phyloP scores from a whole-genome alignment of 2,797 vertebrate species.

The Premnoplex brunnescens region DNA sequence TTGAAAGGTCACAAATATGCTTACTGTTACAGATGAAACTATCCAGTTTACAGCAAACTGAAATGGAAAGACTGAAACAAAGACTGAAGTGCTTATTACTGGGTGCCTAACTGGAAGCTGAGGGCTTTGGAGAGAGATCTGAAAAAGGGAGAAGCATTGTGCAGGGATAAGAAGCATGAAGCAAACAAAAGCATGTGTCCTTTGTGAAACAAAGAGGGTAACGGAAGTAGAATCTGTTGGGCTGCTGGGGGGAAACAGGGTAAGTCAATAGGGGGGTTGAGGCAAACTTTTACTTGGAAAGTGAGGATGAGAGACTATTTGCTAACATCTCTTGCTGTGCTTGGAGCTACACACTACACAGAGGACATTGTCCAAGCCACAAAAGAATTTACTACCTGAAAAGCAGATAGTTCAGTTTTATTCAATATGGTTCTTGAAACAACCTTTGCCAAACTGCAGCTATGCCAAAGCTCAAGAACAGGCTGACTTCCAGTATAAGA shows the following conservation, averaged over 20 bases:
- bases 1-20: conserved; percentile 13
- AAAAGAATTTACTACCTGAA: neutral
- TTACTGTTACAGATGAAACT: neutral
- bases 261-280: neutral
- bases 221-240: conserved; percentile 25
- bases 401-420: neutral
- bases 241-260: neutral
- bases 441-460: neutral
- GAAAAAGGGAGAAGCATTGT: conserved; percentile 52
- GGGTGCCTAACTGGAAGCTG: conserved; percentile 19
- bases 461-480: neutral
- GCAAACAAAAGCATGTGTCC: conserved; percentile 51
- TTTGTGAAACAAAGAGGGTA: conserved; percentile 34
- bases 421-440: neutral
- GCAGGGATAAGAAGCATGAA: conserved; percentile 60
- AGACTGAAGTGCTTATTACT: neutral
- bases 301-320: neutral
- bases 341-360: neutral
- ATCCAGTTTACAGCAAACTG: neutral
- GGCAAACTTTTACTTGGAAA: conserved; percentile 6
- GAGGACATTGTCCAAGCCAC: neutral
- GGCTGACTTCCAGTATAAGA: neutral
- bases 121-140: conserved; percentile 54
- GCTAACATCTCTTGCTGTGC: conserved; percentile 2
- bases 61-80: conserved; percentile 28